Evolutionary conservation across 2,113 vertebrate species (phyloP), one percentile per base, ranked within the genome.

Genomic region (Petromus typicus): DNA sequence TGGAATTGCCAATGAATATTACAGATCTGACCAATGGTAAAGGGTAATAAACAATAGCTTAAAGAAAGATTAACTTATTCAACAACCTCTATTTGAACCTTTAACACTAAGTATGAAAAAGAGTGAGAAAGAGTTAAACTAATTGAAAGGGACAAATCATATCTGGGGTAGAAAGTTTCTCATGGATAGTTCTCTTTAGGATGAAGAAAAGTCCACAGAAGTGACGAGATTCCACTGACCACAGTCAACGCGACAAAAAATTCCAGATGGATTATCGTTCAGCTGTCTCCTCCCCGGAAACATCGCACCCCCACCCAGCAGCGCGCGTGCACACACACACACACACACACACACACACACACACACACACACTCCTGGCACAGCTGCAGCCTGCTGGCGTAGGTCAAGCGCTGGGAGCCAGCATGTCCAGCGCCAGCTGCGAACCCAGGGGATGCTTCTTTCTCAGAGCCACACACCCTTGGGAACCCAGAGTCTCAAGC

Each of bases 231-330:
- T 84, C 56, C 83, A 32, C 27, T 37, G 27, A 54, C 56, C 27
- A 57, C 34, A 48, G 89, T 63, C 56, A 67, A 48, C 0, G 3
- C 32, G 56, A 66, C 18, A 17, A 89, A 83, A 76, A 64, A 92
- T 98, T 97, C 94, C 91, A 57, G 80, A 45, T 23, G 91, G 69
- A 82, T 93, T 79, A 7, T 45, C 78, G 59, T 86, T 80, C 96
- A 98, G 97, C 93, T 98, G 97, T 93, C 97, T 27, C 30, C 37
- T 76, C 93, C 69, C 43, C 69, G 71, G 63, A 37, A 64, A 34
- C 0, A 1, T 45, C 78, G 82, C 25, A 17, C 66, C 71, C 23
- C 23, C 51, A 25, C 22, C 85, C 7, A 5, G 30, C 7, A 7
- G 27, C 56, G 80, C 71, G 82, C 73, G 75, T 89, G 40, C 37